Evolutionary conservation across 1,140 invertebrate genomes (phyloP), one percentile per base, ranked within the genome.

Genomic region (Myzus persicae): DNA sequence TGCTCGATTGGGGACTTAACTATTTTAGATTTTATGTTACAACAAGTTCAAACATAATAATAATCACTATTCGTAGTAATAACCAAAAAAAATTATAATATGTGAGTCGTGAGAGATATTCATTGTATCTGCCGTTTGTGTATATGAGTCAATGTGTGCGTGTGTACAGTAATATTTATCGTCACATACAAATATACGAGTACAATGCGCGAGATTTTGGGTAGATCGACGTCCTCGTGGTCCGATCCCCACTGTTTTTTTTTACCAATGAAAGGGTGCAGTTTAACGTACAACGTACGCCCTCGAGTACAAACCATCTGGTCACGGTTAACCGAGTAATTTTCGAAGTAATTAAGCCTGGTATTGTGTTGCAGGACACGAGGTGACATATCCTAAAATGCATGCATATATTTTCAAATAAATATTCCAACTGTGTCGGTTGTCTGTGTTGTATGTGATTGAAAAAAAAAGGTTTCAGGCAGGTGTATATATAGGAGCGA

Each of bases 281-380:
- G 81, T 93, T 85, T 48, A 51, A 38, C 67, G 8, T 54, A 26
- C 31, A 48, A 26, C 91, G 81, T 51, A 89, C 89, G 89, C 89
- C 89, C 89, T 67, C 88, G 38, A 40, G 24, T n/a, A 85, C 91
- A 93, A 54, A 93, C 91, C 91, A 93, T 93, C 91, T 93, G 91
- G 91, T 93, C 91, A 84, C 81, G 91, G 81, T 82, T 93, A 82
- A 48, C 76, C 91, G 91, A 93, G 90, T 91, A 42, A 20, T n/a
- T 81, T 82, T 46, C 24, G 20, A 44, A 91, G 91, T 93, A 93
- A 93, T 93, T 93, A 93, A 93, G 91, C 81, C 14, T 14, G 81
- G 44, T 93, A 93, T 93, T 93, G 91, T 93, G 26, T 93, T 84
- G 81, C 81, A 51, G 76, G 46, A 82, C 67, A 46, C 26, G 90